phyloP scores from a whole-genome alignment of 2,113 vertebrate species.

The Forbesichthys papilliferus region DNA sequence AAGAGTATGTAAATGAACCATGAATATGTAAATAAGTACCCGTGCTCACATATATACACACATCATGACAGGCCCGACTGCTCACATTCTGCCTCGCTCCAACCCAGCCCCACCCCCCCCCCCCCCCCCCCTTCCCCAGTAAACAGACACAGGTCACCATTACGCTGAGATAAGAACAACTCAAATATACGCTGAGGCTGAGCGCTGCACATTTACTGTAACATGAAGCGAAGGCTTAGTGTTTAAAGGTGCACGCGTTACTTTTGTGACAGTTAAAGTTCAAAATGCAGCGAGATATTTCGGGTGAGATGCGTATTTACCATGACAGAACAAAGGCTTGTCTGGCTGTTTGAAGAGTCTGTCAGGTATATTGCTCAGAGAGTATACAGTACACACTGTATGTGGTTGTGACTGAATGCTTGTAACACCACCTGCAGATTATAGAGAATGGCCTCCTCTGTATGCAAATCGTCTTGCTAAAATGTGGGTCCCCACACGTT shows the following conservation, averaged over 20 bases:
- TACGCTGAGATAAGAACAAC: too few species aligned
- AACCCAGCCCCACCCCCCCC: neutral
- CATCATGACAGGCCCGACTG: neutral
- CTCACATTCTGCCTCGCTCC: neutral
- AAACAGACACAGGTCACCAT: neutral
- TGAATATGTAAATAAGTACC: constrained; percentile 6
- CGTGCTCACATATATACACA: constrained; percentile 18
- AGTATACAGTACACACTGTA: neutral
- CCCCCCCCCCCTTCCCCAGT: neutral
- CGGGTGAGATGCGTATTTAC: neutral
- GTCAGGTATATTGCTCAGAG: neutral
- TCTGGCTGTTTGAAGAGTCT: neutral
- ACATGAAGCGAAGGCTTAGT: neutral
- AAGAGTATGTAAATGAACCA: too few species aligned
- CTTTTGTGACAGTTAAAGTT: neutral
- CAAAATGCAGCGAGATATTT: neutral
- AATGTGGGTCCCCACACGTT: neutral
- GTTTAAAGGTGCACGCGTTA: neutral
- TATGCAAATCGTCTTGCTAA: neutral
- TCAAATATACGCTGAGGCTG: neutral
- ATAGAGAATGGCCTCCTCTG: neutral
- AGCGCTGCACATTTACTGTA: neutral
- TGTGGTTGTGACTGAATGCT: neutral
- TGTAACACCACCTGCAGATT: neutral
- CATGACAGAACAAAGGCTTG: neutral